A percentile compares a stretch with the other conserved stretches of the same genome.
These are phyloP conservation scores for Tretioscincus oriximinensis DNA, from an alignment of 2,113 vertebrate genomes.

Conservation along the genomic window DNA sequence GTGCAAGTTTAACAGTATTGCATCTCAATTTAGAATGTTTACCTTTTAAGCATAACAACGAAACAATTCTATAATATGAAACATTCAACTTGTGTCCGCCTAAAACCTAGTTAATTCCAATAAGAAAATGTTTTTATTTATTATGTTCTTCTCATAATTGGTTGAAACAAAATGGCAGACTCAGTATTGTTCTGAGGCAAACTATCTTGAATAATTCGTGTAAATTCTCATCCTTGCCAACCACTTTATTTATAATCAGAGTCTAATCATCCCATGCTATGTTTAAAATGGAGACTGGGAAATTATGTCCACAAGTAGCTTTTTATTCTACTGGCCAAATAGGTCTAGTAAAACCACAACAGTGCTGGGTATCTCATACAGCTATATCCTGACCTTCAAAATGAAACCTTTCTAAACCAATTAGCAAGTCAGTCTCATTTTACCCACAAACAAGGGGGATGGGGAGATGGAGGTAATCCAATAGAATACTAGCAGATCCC, in stretches of 20 bases:
- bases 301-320: not conserved
- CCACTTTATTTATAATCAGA: not conserved
- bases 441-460: not conserved
- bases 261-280: too few species aligned
- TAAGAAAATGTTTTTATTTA: not conserved
- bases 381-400: slow-evolving; percentile 22
- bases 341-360: not conserved
- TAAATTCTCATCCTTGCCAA: not conserved
- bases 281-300: not conserved
- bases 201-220: not conserved
- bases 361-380: not conserved
- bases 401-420: slow-evolving; percentile 19
- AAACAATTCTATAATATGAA: too few species aligned
- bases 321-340: not conserved
- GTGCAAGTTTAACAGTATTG: too few species aligned
- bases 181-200: not conserved
- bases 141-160: not conserved
- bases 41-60: too few species aligned
- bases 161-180: not conserved
- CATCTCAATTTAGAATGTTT: too few species aligned
- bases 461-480: not conserved
- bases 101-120: not conserved
- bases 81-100: too few species aligned
- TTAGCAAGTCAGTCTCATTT: slow-evolving; percentile 22
- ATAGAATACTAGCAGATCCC: slow-evolving; percentile 3